A percentile compares a stretch with the other conserved stretches of the same genome.
These are phyloP conservation scores for Haliclona indistincta DNA, from an alignment of 37 sponge, comb jelly and placozoan species.

Conservation along the genomic window DNA sequence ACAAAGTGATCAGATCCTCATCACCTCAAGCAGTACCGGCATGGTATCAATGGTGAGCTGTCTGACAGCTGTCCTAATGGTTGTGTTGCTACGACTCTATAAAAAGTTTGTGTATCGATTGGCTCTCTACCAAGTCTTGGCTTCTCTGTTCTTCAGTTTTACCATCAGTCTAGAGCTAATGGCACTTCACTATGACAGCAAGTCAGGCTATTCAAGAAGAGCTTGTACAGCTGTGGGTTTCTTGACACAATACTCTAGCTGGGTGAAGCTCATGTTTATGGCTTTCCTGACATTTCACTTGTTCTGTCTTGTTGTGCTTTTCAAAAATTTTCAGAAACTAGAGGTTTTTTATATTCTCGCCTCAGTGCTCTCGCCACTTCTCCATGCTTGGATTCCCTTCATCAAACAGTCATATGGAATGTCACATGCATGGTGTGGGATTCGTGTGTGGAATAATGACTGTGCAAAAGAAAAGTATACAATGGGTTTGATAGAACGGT, in stretches of 20 bases:
- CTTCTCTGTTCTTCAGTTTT: background rate
- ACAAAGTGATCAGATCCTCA: too few species aligned
- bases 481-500: background rate
- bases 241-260: background rate
- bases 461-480: background rate
- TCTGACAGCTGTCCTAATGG: background rate
- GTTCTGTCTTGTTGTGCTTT: background rate
- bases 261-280: conserved; percentile 15
- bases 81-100: background rate
- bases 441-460: background rate
- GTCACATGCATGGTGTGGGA: conserved; percentile 8
- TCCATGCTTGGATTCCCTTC: background rate
- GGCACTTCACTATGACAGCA: background rate
- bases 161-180: background rate
- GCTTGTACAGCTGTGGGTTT: background rate
- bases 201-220: background rate
- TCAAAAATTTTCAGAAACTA: conserved; percentile 3
- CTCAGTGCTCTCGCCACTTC: too few species aligned
- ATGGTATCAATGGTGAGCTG: background rate
- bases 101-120: background rate
- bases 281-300: conserved; percentile 3
- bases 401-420: conserved; percentile 3
- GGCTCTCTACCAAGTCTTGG: background rate
- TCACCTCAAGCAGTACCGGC: too few species aligned
- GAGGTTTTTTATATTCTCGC: background rate